phyloP scores from a whole-genome alignment of 1,140 invertebrate species.

The Antheraea pernyi region DNA sequence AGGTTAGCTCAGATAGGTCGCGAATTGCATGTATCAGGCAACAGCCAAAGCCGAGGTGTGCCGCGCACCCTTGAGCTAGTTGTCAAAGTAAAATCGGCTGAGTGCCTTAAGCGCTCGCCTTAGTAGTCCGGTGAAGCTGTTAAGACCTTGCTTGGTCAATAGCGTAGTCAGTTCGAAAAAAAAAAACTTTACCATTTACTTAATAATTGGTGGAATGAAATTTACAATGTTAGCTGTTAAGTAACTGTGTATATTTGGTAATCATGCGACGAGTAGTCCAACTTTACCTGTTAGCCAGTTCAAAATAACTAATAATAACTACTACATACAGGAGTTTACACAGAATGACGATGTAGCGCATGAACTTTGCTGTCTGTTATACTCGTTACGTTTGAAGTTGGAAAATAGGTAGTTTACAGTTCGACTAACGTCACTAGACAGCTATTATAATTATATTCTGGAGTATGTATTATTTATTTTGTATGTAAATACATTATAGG shows the following conservation, averaged over 20 bases:
- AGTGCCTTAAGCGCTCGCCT: too few relatives aligned
- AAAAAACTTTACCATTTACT: too few relatives aligned
- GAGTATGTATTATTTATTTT: too few relatives aligned
- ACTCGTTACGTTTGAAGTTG: neutral
- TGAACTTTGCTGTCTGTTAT: neutral
- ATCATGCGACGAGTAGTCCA: conserved; percentile 11
- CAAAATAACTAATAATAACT: conserved; percentile 23
- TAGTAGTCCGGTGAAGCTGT: too few relatives aligned
- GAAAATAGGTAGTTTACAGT: neutral
- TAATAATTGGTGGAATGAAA: neutral
- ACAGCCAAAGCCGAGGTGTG: too few relatives aligned
- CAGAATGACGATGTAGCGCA: neutral
- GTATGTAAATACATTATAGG: too few relatives aligned
- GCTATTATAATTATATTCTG: neutral
- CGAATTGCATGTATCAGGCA: too few relatives aligned
- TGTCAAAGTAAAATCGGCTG: too few relatives aligned
- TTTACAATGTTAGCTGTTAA: neutral
- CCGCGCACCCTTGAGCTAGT: too few relatives aligned
- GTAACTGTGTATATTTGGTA: neutral
- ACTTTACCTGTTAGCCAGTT: conserved; percentile 22
- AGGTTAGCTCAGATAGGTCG: too few relatives aligned
- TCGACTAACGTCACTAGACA: neutral
- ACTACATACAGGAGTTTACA: conserved; percentile 10
- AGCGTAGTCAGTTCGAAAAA: too few relatives aligned
- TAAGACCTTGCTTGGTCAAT: too few relatives aligned